A percentile compares a stretch with the other conserved stretches of the same genome.
These are phyloP conservation scores for Dolichotis patagonum DNA, from an alignment of 2,113 vertebrate species.

Conservation along the genomic window DNA sequence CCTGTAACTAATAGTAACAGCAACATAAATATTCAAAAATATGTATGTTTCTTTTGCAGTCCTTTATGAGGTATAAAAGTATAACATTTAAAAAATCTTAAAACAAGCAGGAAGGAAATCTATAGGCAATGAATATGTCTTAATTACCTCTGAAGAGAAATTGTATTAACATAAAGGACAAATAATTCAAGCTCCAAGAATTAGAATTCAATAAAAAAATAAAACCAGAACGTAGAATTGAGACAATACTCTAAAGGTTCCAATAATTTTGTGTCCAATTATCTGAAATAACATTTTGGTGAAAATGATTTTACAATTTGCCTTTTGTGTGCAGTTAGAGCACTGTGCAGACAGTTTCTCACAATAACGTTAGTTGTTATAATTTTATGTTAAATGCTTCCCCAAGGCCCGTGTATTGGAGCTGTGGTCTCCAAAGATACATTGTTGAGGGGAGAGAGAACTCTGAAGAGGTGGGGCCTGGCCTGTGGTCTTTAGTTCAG, in stretches of 20 bases:
- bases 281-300: not conserved
- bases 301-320: not conserved
- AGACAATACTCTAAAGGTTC: not conserved
- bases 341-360: not conserved
- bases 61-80: not conserved
- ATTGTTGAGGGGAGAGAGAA: no score
- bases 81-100: not conserved
- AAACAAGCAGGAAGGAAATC: not conserved
- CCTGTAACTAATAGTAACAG: not conserved
- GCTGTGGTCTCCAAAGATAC: not conserved
- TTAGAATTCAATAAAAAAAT: slow-evolving; percentile 33
- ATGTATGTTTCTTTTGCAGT: not conserved
- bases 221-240: not conserved
- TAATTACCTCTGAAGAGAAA: slow-evolving; percentile 21
- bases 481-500: not conserved
- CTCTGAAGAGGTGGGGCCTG: not conserved
- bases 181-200: slow-evolving; percentile 19
- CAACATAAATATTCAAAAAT: slow-evolving; percentile 45
- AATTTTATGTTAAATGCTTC: not conserved
- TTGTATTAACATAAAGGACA: not conserved
- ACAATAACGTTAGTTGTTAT: not conserved
- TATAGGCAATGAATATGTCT: not conserved
- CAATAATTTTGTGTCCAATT: not conserved
- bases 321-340: not conserved
- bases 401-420: not conserved